A percentile compares a stretch with the other conserved stretches of the same genome.
Conservation (phyloP, 2,888 invertebrate genomes). For the Thymelicus lineola region DNA sequence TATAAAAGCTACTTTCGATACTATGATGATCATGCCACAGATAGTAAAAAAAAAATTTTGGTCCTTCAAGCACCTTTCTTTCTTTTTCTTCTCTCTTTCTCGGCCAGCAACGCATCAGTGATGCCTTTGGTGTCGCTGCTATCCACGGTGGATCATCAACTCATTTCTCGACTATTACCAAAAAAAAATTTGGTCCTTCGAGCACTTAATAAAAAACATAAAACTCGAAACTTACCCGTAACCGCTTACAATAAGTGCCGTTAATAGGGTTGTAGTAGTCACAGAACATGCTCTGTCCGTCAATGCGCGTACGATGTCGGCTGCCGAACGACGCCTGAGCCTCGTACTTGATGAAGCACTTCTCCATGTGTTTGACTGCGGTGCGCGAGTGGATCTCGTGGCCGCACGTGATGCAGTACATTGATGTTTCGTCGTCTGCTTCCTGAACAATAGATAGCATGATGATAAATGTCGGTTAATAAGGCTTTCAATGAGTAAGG, state of each 20-base stretch:
- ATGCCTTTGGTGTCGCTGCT: too few relatives aligned
- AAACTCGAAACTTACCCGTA: conserved; percentile 85
- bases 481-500: not conserved
- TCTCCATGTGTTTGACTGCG: conserved; percentile 98
- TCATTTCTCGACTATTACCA: too few relatives aligned
- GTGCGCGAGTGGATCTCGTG: conserved; percentile 96
- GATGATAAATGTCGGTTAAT: too few relatives aligned
- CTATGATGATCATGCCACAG: too few relatives aligned
- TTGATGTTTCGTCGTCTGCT: conserved; percentile 89
- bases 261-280: conserved; percentile 96
- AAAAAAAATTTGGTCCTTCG: too few relatives aligned
- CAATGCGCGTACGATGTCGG: conserved; percentile 96
- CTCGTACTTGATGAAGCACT: conserved; percentile 99
- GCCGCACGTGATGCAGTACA: conserved; percentile 98
- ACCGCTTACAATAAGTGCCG: conserved; percentile 97
- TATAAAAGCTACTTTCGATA: too few relatives aligned
- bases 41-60: not conserved
- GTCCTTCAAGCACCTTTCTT: not conserved
- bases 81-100: too few relatives aligned
- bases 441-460: conserved; percentile 56
- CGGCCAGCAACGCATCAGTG: too few relatives aligned
- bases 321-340: conserved; percentile 98
- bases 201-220: too few relatives aligned
- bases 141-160: too few relatives aligned
- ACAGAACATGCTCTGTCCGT: conserved; percentile 98